phyloP scores from a whole-genome alignment of 2,888 invertebrate genomes.

The Stenoptilia bipunctidactyla region DNA sequence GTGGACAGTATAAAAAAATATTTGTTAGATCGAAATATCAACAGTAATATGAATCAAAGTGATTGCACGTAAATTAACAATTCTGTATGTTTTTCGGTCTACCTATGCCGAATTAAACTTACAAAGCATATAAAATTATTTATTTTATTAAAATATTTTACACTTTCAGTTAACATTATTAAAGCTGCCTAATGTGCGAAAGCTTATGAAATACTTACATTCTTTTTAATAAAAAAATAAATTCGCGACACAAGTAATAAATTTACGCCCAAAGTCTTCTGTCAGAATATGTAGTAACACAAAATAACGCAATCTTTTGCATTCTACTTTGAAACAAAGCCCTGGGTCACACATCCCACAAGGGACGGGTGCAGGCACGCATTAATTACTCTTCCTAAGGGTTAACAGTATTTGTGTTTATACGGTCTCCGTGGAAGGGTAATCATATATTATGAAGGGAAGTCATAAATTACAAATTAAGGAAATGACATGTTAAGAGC shows the following conservation, averaged over 20 bases:
- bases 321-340: conserved; percentile 48
- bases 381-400: conserved; percentile 59
- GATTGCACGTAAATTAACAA: too few relatives aligned
- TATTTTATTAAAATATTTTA: too few relatives aligned
- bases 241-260: not conserved
- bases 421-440: conserved; percentile 12
- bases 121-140: too few relatives aligned
- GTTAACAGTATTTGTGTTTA: conserved; percentile 34
- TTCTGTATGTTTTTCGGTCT: too few relatives aligned
- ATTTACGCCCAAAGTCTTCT: conserved; percentile 16
- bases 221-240: not conserved
- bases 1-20: too few relatives aligned
- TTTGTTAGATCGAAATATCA: too few relatives aligned
- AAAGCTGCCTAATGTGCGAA: too few relatives aligned
- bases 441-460: not conserved
- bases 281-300: conserved; percentile 1
- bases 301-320: conserved; percentile 19
- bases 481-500: not conserved
- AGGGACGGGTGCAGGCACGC: conserved; percentile 61
- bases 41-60: too few relatives aligned
- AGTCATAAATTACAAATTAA: not conserved
- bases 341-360: conserved; percentile 32
- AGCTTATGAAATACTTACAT: too few relatives aligned
- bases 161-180: too few relatives aligned
- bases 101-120: too few relatives aligned